A percentile compares a stretch with the other conserved stretches of the same genome.
phyloP scores from a whole-genome alignment of 2,888 invertebrate genomes.

The Lepeophtheirus nordmannii region DNA sequence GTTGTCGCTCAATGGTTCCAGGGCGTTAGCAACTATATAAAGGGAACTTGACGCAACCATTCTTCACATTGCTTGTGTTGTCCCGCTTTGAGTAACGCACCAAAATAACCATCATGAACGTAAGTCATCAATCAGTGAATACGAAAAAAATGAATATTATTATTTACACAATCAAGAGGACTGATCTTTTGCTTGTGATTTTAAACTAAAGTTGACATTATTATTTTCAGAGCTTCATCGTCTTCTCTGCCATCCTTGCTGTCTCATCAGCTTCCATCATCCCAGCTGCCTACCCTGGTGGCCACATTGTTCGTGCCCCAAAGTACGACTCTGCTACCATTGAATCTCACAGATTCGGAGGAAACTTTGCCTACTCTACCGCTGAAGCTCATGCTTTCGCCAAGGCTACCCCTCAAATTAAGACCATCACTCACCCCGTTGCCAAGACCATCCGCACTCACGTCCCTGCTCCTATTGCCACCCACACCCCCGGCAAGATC shows the following conservation, averaged over 20 bases:
- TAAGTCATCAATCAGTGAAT: too few species aligned
- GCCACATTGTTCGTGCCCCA: slow-evolving; percentile 34
- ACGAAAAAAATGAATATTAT: too few species aligned
- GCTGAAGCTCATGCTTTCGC: slow-evolving; percentile 41
- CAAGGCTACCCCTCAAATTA: slow-evolving; percentile 35
- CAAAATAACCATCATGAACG: too few species aligned
- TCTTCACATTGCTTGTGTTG: too few species aligned
- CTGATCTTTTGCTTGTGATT: too few species aligned
- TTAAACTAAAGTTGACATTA: not conserved
- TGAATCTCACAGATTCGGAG: slow-evolving; percentile 40
- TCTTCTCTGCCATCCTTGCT: slow-evolving; percentile 20
- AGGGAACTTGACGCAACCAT: too few species aligned
- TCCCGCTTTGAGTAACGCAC: too few species aligned
- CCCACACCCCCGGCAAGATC: slow-evolving; percentile 33
- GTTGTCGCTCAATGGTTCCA: too few species aligned
- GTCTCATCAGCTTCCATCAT: not conserved
- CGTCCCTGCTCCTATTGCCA: slow-evolving; percentile 27
- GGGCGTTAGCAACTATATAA: too few species aligned
- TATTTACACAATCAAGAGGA: too few species aligned
- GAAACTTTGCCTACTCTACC: slow-evolving; percentile 43
- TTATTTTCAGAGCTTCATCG: slow-evolving; percentile 16
- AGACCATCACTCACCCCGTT: slow-evolving; percentile 31
- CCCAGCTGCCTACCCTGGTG: slow-evolving; percentile 25
- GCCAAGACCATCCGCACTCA: slow-evolving; percentile 34
- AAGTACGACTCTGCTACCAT: slow-evolving; percentile 41